Base-by-base conservation (phyloP, 2,797 vertebrate species). In the Gouania willdenowi region DNA sequence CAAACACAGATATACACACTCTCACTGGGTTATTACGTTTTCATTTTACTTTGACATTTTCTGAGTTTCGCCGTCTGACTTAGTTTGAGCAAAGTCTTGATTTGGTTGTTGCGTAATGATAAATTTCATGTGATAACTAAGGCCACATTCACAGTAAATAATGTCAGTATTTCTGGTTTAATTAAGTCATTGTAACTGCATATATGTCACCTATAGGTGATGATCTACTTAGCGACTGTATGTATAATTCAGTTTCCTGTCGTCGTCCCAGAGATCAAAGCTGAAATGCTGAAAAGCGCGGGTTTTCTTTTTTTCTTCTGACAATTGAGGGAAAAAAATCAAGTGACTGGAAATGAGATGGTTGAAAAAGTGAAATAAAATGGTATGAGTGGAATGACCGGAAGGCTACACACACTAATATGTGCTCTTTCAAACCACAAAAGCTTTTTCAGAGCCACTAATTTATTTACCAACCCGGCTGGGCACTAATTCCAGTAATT, bases 371-470 rank as follows among this genome's bases (percentile, higher is more conserved):
- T 26, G 8, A 38, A 49, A 53, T 5, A 37, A 33, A 26, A 52
- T 26, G 30, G 23, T 7, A 21, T 11, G 12, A 39, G 21, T 20
- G 33, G 40, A 40, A 42, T 29, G 52, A 41, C 76, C 67, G 75
- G 83, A 83, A 80, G 74, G 20, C 57, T 46, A 37, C 10, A 5
- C 38, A 14, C 49, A 29, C 44, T 61, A 62, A 66, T 52, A 66
- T 33, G 15, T 7, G 7, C 80, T 72, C 48, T 83, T 61, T 64
- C 56, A 71, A 62, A 82, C 84, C 82, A 83, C 77, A 79, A 77
- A 79, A 79, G 84, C 79, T 82, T 79, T n/a, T 84, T 50, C 64
- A 52, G 56, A 71, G 41, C 82, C 75, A 65, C 75, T 75, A 74
- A 82, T 73, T 77, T 58, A 43, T 83, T 84, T 71, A 75, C 73